Base-by-base conservation (phyloP, 2,888 invertebrate genomes). In the Patella depressa region DNA sequence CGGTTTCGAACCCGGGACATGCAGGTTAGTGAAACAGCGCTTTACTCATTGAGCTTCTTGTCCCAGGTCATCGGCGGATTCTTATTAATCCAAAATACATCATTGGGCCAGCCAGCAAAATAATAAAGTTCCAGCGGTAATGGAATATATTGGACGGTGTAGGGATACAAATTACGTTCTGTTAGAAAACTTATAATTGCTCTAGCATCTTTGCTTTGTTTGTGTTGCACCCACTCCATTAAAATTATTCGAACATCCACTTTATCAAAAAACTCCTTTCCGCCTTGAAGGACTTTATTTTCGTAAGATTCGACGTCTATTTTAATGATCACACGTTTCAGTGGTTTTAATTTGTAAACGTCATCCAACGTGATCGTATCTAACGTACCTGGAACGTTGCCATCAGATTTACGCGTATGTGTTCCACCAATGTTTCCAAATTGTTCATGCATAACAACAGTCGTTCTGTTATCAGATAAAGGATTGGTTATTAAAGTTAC, bases 81-180 rank as follows among this genome's bases (percentile, higher is more conserved):
- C 45, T 45, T n/a, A 90, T 85, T 53, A 89, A 93, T 1, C 97
- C 97, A 76, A 12, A 76, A 12, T 5, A 76, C 57, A 76, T 76
- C 76, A 7, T 57, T 59, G 17, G 76, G 76, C 76, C 76, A 76
- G 3, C 54, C 19, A 15, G 17, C n/a, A 15, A 53, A 76, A 15
- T 9, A 24, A 45, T 76, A 24, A 2, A 59, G 12, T 7, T 71
- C 55, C 4, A 76, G 57, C 2, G 54, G 34, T 11, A n/a, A 17
- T 12, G 29, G 71, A 24, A 24, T 9, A 24, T 19, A 24, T 7
- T 53, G 14, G 4, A 72, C 59, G 3, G 71, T 70, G 55, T 72
- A 45, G 3, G 76, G 76, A 55, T n/a, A 55, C 72, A 76, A 57
- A 24, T 72, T 72, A n/a, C 72, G 71, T 15, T 76, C 72, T 14